Base-by-base conservation (phyloP, 2,888 invertebrate genomes). In the Seira sanloemensis region DNA sequence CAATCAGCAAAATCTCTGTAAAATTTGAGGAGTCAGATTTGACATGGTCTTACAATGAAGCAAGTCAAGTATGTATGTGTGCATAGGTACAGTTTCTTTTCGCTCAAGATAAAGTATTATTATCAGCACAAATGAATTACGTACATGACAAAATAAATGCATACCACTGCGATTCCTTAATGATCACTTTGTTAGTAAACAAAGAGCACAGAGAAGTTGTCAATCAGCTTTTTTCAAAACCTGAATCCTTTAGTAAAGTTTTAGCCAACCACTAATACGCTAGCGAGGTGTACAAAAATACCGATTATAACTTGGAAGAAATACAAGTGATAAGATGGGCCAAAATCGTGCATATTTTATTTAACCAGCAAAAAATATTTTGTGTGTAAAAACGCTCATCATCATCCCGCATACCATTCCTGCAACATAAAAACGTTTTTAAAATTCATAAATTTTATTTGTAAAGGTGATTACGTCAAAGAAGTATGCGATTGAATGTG, bases 381-480 rank as follows among this genome's bases (percentile, higher is more conserved):
- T n/a, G n/a, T n/a, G n/a, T 19, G 50, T 37, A 74, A 74, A 58
- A 58, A 58, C n/a, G 12, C 24, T 66, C 9, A 66, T 67, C 76
- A 65, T 67, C 46, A 25, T 23, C n/a, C 37, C 23, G 12, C 66
- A 76, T 26, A 18, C 23, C 27, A 76, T 76, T 24, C 67, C 76
- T 76, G 76, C 76, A 76, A 67, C 76, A 76, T 76, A 67, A 76
- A 50, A 67, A 67, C n/a, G 2, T 23, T 16, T 12, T n/a, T 23
- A 5, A 66, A 19, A 66, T 23, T 50, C 46, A 76, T 76, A 67
- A 67, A 76, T 76, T 46, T 66, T 18, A 12, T 21, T 65, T 26
- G 9, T 18, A 71, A 67, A 65, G 76, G 76, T 66, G 23, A 67
- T 76, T 76, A 76, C 50, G 76, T 76, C 76, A 67, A 76, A 76